Evolutionary conservation across 2,797 vertebrate genomes (phyloP).

Genomic region (Pseudomugil gertrudae): DNA sequence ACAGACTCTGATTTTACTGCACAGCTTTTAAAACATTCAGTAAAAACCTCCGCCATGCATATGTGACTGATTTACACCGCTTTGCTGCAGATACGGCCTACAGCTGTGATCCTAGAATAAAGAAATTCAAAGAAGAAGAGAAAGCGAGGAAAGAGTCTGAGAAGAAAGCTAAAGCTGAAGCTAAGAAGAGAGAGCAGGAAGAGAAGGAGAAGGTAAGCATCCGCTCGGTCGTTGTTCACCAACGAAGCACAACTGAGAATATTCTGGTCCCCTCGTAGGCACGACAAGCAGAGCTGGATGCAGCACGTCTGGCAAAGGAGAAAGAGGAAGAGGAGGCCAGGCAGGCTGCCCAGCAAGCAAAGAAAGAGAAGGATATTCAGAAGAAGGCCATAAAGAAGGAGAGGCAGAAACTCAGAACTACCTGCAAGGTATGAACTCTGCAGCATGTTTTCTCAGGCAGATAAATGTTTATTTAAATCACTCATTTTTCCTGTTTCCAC

Average conservation of each 20-base stretch:
- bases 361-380: constrained; percentile 98
- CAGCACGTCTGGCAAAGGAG: constrained; percentile 89
- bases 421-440: constrained; percentile 88
- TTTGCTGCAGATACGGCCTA: constrained; percentile 90
- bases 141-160: constrained; percentile 97
- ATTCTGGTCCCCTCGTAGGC: constrained; percentile 74
- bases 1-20: constrained; percentile 37
- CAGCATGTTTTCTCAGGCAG: not conserved
- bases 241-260: not conserved
- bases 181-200: constrained; percentile 94
- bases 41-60: not conserved
- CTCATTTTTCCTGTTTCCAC: constrained; percentile 10
- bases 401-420: constrained; percentile 94
- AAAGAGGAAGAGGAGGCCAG: constrained; percentile 95
- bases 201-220: constrained; percentile 91
- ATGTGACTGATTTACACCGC: not conserved
- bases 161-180: constrained; percentile 96
- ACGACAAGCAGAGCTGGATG: constrained; percentile 91
- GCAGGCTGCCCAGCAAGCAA: constrained; percentile 88
- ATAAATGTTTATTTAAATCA: too few relatives aligned
- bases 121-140: constrained; percentile 98
- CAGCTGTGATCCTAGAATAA: constrained; percentile 95
- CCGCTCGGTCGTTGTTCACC: not conserved
- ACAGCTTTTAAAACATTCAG: not conserved
- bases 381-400: constrained; percentile 99